Evolutionary conservation across 92 coral and sea anemone species (phyloP).

Genomic region (Porites divaricata): DNA sequence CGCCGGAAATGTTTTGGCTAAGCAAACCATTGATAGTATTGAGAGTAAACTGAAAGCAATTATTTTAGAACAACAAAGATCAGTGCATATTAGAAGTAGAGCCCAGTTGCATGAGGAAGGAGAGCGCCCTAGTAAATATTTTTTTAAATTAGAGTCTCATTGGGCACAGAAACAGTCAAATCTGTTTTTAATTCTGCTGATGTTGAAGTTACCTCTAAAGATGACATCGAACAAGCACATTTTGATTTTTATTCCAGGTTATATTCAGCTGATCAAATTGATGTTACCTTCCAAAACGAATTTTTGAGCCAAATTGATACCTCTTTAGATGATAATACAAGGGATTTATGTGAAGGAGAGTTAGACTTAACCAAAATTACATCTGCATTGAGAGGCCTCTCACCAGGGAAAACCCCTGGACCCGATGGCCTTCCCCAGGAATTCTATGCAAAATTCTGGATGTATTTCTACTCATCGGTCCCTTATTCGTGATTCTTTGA

Average conservation of each 20-base stretch:
- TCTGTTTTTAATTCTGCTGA: conserved; percentile 3
- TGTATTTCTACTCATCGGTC: too few relatives aligned
- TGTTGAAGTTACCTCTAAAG: not conserved
- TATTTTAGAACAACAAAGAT: not conserved
- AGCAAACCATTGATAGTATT: not conserved
- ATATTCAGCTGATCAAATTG: not conserved
- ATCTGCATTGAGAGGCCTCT: not conserved
- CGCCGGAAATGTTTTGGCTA: not conserved
- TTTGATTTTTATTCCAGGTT: not conserved
- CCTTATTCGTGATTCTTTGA: too few relatives aligned
- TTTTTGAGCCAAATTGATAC: not conserved
- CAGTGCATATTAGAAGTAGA: not conserved
- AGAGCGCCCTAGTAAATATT: not conserved
- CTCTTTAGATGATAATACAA: not conserved
- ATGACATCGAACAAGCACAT: conserved; percentile 11
- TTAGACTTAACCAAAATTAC: conserved; percentile 3
- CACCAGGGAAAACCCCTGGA: not conserved
- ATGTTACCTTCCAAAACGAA: not conserved
- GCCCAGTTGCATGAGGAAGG: not conserved
- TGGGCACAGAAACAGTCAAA: not conserved
- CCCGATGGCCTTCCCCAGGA: too few relatives aligned
- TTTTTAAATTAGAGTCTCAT: not conserved
- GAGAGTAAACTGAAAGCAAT: not conserved
- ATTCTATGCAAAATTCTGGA: conserved; percentile 20
- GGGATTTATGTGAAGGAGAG: not conserved